phyloP scores from a whole-genome alignment of 1,140 invertebrate species.

The Drosophila tristis region DNA sequence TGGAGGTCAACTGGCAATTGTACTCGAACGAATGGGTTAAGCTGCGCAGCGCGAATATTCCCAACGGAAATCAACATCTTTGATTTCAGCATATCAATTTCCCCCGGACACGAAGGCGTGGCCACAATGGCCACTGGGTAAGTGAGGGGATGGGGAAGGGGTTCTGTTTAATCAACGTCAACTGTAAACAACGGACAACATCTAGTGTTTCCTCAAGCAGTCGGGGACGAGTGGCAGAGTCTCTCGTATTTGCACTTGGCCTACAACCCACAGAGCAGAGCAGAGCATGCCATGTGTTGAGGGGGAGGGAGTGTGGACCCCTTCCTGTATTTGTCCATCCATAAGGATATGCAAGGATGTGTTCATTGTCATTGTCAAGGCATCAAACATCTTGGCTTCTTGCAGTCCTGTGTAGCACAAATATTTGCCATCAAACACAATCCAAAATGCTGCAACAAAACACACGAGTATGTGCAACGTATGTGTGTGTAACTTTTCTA shows the following conservation, averaged over 20 bases:
- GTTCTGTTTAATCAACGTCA: conserved; percentile 74
- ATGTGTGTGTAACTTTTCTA: background rate
- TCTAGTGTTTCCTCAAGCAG: conserved; percentile 41
- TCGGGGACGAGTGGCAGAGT: conserved; percentile 6
- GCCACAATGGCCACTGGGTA: conserved; percentile 2
- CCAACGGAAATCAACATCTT: conserved; percentile 80
- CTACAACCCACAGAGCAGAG: conserved; percentile 30
- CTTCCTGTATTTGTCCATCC: background rate
- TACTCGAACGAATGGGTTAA: conserved; percentile 66
- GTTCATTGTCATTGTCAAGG: conserved; percentile 46
- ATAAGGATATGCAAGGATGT: conserved; percentile 26
- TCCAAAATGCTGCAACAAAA: conserved; percentile 43
- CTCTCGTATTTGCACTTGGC: conserved; percentile 50
- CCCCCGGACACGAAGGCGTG: conserved; percentile 8
- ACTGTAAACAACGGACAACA: conserved; percentile 75
- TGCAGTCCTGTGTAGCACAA: conserved; percentile 60
- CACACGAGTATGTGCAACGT: conserved; percentile 13
- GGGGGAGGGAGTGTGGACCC: too few species aligned
- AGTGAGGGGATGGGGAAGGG: conserved; percentile 7
- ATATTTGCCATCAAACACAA: conserved; percentile 70
- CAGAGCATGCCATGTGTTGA: background rate
- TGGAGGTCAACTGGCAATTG: conserved; percentile 67
- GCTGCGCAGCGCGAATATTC: conserved; percentile 55
- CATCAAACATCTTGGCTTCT: conserved; percentile 79
- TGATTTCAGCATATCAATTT: conserved; percentile 82